Percentiles rank a stretch among this genome's conserved stretches.
Evolutionary conservation across 2,888 invertebrate genomes (phyloP).

Genomic region (Romanomermis culicivorax): DNA sequence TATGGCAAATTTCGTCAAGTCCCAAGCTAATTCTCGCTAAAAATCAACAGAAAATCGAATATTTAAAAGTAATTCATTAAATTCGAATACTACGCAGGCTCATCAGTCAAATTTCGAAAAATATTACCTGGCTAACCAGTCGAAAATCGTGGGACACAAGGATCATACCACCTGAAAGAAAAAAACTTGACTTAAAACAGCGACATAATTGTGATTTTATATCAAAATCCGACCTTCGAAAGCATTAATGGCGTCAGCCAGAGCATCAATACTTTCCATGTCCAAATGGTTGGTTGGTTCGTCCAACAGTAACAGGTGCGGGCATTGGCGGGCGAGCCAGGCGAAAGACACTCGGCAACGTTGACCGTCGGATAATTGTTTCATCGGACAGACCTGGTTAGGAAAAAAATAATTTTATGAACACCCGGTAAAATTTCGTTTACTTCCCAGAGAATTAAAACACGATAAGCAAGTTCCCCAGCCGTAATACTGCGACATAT

Average conservation of each 20-base stretch:
- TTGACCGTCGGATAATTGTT: slow-evolving; percentile 51
- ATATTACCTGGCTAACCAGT: slow-evolving; percentile 80
- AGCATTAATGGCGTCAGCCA: slow-evolving; percentile 88
- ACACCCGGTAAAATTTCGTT: background rate
- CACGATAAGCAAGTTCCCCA: background rate
- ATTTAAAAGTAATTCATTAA: too few species aligned
- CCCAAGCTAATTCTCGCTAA: too few species aligned
- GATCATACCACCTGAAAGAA: slow-evolving; percentile 65
- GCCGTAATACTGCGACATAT: too few species aligned
- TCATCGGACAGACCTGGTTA: slow-evolving; percentile 62
- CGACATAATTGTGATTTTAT: background rate
- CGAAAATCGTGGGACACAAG: slow-evolving; percentile 99
- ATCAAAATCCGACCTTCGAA: slow-evolving; percentile 41
- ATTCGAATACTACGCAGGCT: too few species aligned
- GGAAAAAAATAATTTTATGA: background rate
- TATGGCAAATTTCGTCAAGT: too few species aligned
- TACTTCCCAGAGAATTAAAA: background rate
- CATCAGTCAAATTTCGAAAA: too few species aligned
- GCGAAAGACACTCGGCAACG: slow-evolving; percentile 43
- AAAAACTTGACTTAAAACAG: background rate
- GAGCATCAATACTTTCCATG: slow-evolving; percentile 91
- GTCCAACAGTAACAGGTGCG: slow-evolving; percentile 39
- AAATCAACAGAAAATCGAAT: too few species aligned
- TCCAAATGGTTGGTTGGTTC: slow-evolving; percentile 45
- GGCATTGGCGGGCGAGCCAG: slow-evolving; percentile 37